Evolutionary conservation across 2,797 vertebrate species (phyloP), one percentile per base, ranked within the genome.

Genomic region (Delichon dasypus): DNA sequence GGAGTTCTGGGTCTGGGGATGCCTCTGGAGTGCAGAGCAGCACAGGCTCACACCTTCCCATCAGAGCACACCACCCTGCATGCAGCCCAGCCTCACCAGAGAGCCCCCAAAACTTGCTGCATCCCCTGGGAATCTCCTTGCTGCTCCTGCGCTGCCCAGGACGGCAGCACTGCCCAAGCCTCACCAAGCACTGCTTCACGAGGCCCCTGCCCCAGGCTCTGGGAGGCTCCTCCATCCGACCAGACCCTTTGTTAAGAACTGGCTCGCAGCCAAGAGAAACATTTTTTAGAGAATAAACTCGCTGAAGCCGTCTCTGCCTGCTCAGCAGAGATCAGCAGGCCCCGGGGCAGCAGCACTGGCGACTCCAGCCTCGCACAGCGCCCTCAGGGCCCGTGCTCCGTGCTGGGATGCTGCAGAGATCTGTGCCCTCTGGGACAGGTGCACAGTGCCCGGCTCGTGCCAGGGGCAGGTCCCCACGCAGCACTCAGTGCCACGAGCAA

Each of bases 191-290:
- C 34, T 54, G 62, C 89, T 93, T 68, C 29, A 13, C 4, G 18
- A 96, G 95, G 96, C 95, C 84, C 95, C 95, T 84, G 96, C 92
- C 93, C 90, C 40, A 4, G 83, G 94, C 93, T 88, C 80, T 91
- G 89, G 79, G 78, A 97, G 95, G 94, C 76, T 96, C 91, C 96
- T 93, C 90, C 72, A 76, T 93, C 91, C 75, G 3, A 96, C 91
- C 93, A 96, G 96, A 96, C 92, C 95, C 96, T 96, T 97, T 97
- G 96, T 97, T 97, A 93, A 89, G 77, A 1, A 1, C 71, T 96
- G 97, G 96, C 96, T 80, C 0, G 0, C 74, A 90, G 96, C 97
- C 97, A 97, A 97, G 80, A 93, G 75, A 96, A 96, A 97, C 95
- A 94, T 96, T 95, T 94, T 96, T 95, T 91, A 82, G 92, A 85